Base-by-base conservation (phyloP, 2,888 invertebrate species). In the Cheilosia variabilis region DNA sequence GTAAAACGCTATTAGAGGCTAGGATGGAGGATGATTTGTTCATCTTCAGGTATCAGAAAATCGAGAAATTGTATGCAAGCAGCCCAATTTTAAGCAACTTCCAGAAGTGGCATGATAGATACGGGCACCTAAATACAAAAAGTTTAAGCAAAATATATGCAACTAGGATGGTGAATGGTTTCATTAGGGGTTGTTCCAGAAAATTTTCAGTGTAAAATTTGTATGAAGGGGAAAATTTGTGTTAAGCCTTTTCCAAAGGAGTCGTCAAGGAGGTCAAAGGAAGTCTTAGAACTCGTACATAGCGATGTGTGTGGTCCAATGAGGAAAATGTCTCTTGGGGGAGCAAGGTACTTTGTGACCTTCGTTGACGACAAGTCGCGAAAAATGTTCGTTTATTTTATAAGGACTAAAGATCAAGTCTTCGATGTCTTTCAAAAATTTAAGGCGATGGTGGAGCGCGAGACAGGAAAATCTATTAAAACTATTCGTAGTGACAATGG, bases 291-390 rank as follows among this genome's bases (percentile, higher is more conserved):
- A 19, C 9, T 88, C 2, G 52, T 88, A 9, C 87, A 88, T 53
- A 78, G 72, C 4, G 77, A 87, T 68, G 72, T 81, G 4, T 88
- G 68, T 24, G 83, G 84, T 13, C 87, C 84, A 9, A 83, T 88
- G 31, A 58, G 52, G 13, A 75, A 43, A 10, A 60, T 13, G 10
- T 88, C 88, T 6, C 57, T 57, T 27, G 86, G 84, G 50, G 86
- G 87, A 17, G 57, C 83, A 17, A 65, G 71, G n/a, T 88, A 88
- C 60, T 87, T 88, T 22, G 50, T 79, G 0, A 83, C 81, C 1
- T 86, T 87, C 47, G 82, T 88, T 9, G 87, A 88, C 27, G 87
- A 87, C 22, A 58, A 66, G 1, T 86, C 82, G 4, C 57, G 84
- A 2, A 62, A 60, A 22, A 63, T 84, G 0, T 76, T 69, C 37